Conservation (phyloP, 1,140 invertebrate species). For the Araneus ventricosus region DNA sequence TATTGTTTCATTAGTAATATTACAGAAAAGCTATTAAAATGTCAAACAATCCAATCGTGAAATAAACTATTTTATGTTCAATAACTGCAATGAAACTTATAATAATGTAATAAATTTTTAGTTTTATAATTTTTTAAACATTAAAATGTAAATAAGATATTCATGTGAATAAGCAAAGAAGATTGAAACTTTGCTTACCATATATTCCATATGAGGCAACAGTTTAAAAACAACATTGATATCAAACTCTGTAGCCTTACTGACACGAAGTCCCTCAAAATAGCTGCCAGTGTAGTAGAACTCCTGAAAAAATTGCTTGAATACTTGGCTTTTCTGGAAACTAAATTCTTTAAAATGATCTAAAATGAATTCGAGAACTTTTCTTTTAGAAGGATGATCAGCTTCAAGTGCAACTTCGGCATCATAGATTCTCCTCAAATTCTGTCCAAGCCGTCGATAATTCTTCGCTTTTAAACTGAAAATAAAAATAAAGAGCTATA, state of each 20-base stretch:
- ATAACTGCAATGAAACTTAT: too few species aligned
- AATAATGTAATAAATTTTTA: too few species aligned
- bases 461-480: neutral
- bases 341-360: constrained; percentile 19
- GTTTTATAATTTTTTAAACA: neutral
- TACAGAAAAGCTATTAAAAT: too few species aligned
- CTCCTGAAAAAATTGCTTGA: constrained; percentile 4
- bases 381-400: constrained; percentile 16
- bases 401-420: neutral
- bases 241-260: constrained; percentile 75
- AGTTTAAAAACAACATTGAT: constrained; percentile 68
- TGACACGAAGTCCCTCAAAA: constrained; percentile 74
- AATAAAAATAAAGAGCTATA: neutral
- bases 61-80: too few species aligned
- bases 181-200: neutral
- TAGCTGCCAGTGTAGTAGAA: constrained; percentile 75
- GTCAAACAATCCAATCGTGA: too few species aligned
- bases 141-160: neutral
- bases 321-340: neutral
- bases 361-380: constrained; percentile 5
- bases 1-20: too few species aligned
- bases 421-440: constrained; percentile 40
- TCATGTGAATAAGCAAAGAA: neutral
- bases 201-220: neutral
- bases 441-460: neutral